Evolutionary conservation across 2,113 vertebrate species (phyloP).

Genomic region (Gallinago jamesoni): DNA sequence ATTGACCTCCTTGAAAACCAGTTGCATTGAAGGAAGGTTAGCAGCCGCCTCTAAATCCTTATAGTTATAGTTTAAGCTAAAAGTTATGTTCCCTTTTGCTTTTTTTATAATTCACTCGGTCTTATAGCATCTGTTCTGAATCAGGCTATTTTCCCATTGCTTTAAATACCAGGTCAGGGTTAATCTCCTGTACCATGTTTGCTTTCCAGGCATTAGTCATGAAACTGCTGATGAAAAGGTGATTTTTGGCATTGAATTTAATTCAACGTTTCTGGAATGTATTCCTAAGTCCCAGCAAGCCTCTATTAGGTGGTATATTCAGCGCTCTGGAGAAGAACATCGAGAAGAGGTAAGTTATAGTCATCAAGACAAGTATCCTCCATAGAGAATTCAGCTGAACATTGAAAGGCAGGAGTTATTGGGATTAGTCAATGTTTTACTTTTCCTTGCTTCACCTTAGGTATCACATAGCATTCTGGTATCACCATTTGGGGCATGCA

Average conservation of each 20-base stretch:
- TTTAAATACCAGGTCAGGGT: conserved; percentile 77
- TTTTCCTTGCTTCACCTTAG: conserved; percentile 41
- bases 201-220: conserved; percentile 79
- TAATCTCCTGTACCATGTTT: conserved; percentile 79
- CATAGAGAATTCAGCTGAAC: conserved; percentile 10
- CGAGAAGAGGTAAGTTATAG: conserved; percentile 87
- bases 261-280: conserved; percentile 97
- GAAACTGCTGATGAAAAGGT: conserved; percentile 90
- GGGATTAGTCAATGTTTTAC: not conserved
- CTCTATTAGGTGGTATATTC: conserved; percentile 90
- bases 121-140: conserved; percentile 76
- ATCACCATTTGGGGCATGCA: conserved; percentile 1
- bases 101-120: conserved; percentile 54
- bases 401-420: conserved; percentile 22
- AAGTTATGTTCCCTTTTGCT: conserved; percentile 66
- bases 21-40: conserved; percentile 48
- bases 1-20: conserved; percentile 63
- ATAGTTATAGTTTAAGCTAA: conserved; percentile 63
- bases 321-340: conserved; percentile 85
- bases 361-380: conserved; percentile 14
- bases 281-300: conserved; percentile 96
- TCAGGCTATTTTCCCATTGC: conserved; percentile 76
- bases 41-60: conserved; percentile 52
- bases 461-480: conserved; percentile 19
- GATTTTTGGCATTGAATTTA: conserved; percentile 94